Evolutionary conservation across 2,113 vertebrate genomes (phyloP), one percentile per base, ranked within the genome.

Genomic region (Mustela nigripes): DNA sequence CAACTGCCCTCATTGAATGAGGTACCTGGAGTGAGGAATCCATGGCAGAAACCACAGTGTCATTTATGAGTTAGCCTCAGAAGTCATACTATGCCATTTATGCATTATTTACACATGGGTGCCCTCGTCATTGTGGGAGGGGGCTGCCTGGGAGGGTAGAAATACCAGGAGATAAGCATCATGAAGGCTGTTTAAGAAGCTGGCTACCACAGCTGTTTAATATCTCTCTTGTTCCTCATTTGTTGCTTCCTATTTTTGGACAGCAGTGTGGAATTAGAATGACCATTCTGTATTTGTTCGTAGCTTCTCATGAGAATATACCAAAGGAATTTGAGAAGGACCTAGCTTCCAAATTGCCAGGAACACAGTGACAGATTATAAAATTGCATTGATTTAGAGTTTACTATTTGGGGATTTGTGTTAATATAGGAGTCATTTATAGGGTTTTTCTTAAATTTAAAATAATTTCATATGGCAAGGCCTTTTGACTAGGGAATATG

Each of bases 361-460:
- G 76, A 96, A 11, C 42, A 21, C 39, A 36, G 19, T 56, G 36
- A 94, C 62, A 76, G 10, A 60, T 96, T 48, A n/a, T 82, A 58
- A 89, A 83, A 82, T 85, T 62, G 2, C 14, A 56, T 63, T 78
- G n/a, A 73, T 79, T 86, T 81, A 79, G 86, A 74, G 22, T 92
- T 95, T 95, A 71, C 26, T 74, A 81, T 50, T 76, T 80, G 74
- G 89, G 58, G 71, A 50, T 92, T 95, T 95, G 21, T 56, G 24
- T 90, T 96, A 67, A 60, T 60, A 50, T 50, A 63, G 85, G 42
- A 95, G 74, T 50, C 65, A 65, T 83, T 87, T 96, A 18, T 73
- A 92, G 10, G 28, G 8, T 86, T 74, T 56, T 87, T 95, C 60
- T 71, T 86, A 48, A 19, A 63, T 95, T 84, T 42, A 89, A 53